These are phyloP conservation scores for Kryptolebias marmoratus DNA, from an alignment of 2,113 vertebrate genomes.

Conservation along the genomic window DNA sequence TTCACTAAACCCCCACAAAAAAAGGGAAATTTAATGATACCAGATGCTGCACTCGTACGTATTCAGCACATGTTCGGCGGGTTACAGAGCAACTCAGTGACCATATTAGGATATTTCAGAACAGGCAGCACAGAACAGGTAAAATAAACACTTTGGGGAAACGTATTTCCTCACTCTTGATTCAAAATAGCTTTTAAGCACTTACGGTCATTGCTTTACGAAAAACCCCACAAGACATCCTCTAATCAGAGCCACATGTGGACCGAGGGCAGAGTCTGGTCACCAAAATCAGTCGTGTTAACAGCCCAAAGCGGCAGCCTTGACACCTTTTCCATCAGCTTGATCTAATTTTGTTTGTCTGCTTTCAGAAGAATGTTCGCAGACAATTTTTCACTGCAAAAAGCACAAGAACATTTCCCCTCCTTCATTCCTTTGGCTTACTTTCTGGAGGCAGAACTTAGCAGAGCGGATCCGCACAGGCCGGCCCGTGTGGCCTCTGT, in stretches of 20 bases:
- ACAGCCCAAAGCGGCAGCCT: conserved; percentile 53
- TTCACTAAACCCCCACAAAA: conserved; percentile 17
- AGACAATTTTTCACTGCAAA: conserved; percentile 57
- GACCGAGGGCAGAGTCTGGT: conserved; percentile 51
- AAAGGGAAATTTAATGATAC: conserved; percentile 47
- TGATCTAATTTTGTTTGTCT: conserved; percentile 62
- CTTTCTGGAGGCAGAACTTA: conserved; percentile 45
- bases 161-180: conserved; percentile 49
- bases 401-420: neutral
- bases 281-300: conserved; percentile 56
- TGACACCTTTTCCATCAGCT: conserved; percentile 60
- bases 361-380: conserved; percentile 48
- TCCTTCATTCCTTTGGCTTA: conserved; percentile 26
- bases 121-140: conserved; percentile 9
- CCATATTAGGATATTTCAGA: conserved; percentile 41
- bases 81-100: conserved; percentile 38
- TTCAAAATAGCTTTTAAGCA: conserved; percentile 61
- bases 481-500: conserved; percentile 12
- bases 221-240: conserved; percentile 50
- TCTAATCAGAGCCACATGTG: conserved; percentile 69
- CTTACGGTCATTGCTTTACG: conserved; percentile 45
- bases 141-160: conserved; percentile 59
- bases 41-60: conserved; percentile 50
- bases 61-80: conserved; percentile 26
- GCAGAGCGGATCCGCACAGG: conserved; percentile 38